These are phyloP conservation scores for Scaptodrosophila lebanonensis DNA, from an alignment of 1,140 invertebrate genomes.

Conservation along the genomic window DNA sequence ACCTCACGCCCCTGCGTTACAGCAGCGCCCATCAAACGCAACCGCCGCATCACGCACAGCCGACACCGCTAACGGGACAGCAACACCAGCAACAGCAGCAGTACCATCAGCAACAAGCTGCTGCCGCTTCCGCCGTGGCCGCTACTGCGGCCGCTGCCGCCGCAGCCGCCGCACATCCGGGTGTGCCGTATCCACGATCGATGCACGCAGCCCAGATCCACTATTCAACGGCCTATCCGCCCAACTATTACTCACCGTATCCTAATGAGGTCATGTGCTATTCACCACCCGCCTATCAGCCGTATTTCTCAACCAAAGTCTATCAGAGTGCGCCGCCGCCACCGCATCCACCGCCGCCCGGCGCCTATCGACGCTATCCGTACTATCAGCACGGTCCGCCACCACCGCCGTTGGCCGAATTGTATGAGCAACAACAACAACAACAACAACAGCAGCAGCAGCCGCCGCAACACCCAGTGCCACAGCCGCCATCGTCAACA, in stretches of 20 bases:
- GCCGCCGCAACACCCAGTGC: constrained; percentile 24
- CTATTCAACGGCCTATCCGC: constrained; percentile 77
- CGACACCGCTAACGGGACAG: constrained; percentile 44
- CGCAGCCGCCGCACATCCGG: constrained; percentile 73
- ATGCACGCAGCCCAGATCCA: constrained; percentile 75
- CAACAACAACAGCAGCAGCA: constrained; percentile 27
- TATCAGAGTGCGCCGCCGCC: constrained; percentile 76
- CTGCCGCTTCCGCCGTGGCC: constrained; percentile 77
- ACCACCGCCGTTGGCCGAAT: constrained; percentile 39
- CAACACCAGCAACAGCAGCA: constrained; percentile 72
- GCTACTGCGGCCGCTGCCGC: constrained; percentile 71
- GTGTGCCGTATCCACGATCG: constrained; percentile 74
- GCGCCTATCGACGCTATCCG: constrained; percentile 53
- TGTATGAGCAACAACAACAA: constrained; percentile 44
- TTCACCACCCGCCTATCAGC: constrained; percentile 79
- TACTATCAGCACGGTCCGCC: constrained; percentile 63
- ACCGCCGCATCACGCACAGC: constrained; percentile 20
- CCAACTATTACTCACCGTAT: constrained; percentile 78
- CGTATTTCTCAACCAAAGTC: constrained; percentile 74
- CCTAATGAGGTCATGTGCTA: constrained; percentile 79
- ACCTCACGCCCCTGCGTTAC: not conserved
- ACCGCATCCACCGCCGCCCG: constrained; percentile 68
- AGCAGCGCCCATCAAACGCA: constrained; percentile 18
- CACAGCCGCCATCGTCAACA: constrained; percentile 20
- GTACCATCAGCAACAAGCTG: constrained; percentile 76